phyloP scores from a whole-genome alignment of 2,888 invertebrate genomes.

The Macropis europaea region DNA sequence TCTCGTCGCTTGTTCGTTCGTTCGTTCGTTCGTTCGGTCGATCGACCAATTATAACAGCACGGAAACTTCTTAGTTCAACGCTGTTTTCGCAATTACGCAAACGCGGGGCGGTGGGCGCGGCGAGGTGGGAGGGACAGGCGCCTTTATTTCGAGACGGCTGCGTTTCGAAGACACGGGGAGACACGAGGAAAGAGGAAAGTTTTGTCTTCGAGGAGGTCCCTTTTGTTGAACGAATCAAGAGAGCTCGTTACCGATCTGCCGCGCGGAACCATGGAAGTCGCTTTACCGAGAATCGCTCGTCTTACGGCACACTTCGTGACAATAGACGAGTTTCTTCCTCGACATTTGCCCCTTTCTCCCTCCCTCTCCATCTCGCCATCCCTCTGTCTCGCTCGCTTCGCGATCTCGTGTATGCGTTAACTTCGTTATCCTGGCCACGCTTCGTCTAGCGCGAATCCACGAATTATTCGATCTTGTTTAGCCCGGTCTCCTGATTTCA shows the following conservation, averaged over 20 bases:
- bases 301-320: slow-evolving; percentile 37
- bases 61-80: slow-evolving; percentile 23
- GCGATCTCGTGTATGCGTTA: slow-evolving; percentile 35
- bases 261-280: slow-evolving; percentile 33
- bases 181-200: slow-evolving; percentile 26
- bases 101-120: background rate
- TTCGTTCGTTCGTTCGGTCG: slow-evolving; percentile 14
- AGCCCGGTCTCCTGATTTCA: background rate
- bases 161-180: no score
- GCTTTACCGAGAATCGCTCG: slow-evolving; percentile 35
- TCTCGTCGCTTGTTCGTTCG: background rate
- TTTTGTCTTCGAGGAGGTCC: slow-evolving; percentile 40
- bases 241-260: slow-evolving; percentile 44
- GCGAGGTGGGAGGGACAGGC: background rate
- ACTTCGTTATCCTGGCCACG: slow-evolving; percentile 42
- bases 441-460: slow-evolving; percentile 16
- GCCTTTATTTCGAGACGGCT: background rate
- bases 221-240: slow-evolving; percentile 47
- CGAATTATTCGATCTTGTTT: slow-evolving; percentile 31
- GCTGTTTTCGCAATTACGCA: slow-evolving; percentile 36
- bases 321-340: slow-evolving; percentile 38
- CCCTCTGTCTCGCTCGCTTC: slow-evolving; percentile 10
- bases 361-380: no score
- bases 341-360: no score
- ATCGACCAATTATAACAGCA: slow-evolving; percentile 44